Conservation (phyloP, 2,113 vertebrate genomes). For the Anser brachyrhynchus region DNA sequence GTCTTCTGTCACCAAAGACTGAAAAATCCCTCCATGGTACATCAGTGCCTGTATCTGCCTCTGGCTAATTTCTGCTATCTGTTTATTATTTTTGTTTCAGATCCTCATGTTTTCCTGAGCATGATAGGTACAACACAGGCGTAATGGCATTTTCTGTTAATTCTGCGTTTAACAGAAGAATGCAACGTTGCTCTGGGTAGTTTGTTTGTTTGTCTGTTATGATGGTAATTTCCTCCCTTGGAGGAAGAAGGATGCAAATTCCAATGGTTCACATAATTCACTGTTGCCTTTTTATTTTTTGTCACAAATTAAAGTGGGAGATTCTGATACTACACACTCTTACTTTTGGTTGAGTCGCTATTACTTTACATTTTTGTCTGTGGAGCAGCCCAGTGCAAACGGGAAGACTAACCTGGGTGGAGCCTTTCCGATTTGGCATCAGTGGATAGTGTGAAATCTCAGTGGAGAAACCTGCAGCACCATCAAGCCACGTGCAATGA, state of each 20-base stretch:
- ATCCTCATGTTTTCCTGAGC: background rate
- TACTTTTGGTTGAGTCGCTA: background rate
- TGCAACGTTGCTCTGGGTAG: background rate
- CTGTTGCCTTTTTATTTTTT: background rate
- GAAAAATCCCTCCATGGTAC: background rate
- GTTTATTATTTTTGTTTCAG: background rate
- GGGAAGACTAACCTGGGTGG: background rate
- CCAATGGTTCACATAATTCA: background rate
- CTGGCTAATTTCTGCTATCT: background rate
- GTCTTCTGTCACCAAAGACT: background rate
- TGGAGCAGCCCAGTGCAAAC: background rate
- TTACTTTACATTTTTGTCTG: background rate
- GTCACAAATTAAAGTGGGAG: accelerated
- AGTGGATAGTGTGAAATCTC: background rate
- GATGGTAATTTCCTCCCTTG: background rate
- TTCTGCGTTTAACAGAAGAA: background rate
- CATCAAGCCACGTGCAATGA: accelerated
- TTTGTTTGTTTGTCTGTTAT: background rate
- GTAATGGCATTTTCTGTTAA: background rate
- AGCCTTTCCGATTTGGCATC: background rate
- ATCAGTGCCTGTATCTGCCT: background rate
- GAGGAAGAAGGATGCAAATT: background rate
- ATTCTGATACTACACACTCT: background rate
- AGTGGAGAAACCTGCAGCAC: background rate
- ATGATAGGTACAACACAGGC: background rate